phyloP scores from a whole-genome alignment of 1,140 invertebrate genomes.

The Dryas iulia region DNA sequence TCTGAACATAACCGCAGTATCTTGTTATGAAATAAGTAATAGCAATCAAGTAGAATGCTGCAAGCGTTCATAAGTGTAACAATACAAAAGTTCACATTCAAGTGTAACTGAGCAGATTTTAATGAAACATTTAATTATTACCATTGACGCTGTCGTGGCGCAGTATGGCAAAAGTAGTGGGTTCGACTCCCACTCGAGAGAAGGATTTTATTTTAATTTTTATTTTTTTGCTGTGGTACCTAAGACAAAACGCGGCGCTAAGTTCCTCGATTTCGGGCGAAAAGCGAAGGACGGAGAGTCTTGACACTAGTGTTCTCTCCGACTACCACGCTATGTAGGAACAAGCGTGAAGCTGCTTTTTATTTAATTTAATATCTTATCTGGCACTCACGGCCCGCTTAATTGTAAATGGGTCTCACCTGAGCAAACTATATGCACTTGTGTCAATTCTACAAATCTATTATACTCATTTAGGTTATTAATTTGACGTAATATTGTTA shows the following conservation, averaged over 20 bases:
- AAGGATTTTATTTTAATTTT: too few species aligned
- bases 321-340: too few species aligned
- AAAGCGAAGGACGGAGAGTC: too few species aligned
- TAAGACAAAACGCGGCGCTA: too few species aligned
- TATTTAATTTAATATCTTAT: constrained; percentile 31
- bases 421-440: constrained; percentile 43
- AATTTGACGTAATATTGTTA: background rate
- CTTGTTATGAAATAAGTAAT: background rate
- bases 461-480: constrained; percentile 7
- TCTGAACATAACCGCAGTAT: background rate
- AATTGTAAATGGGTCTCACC: constrained; percentile 43
- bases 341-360: too few species aligned
- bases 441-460: constrained; percentile 22
- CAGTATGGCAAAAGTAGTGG: too few species aligned
- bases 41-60: background rate
- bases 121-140: constrained; percentile 20
- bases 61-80: background rate
- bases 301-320: too few species aligned
- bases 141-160: too few species aligned
- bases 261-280: too few species aligned
- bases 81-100: background rate
- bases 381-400: constrained; percentile 20
- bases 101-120: constrained; percentile 2
- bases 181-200: too few species aligned
- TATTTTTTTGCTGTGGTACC: too few species aligned